These are phyloP conservation scores for Brachionus rubens DNA, from an alignment of 1,140 invertebrate genomes.

Conservation along the genomic window DNA sequence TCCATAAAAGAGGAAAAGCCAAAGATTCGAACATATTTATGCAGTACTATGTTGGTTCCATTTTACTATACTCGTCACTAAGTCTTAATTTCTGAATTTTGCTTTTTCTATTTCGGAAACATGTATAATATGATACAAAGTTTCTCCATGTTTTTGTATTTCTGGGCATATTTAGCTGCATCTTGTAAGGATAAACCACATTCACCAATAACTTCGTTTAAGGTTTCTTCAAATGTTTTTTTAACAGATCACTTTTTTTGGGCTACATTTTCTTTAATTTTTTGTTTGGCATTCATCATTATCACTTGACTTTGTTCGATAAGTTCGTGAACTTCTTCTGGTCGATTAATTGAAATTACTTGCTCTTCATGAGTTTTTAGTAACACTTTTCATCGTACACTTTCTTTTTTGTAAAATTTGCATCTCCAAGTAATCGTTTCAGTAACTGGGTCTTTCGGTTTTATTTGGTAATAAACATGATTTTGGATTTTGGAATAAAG, in stretches of 20 bases:
- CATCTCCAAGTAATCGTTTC: too few relatives aligned
- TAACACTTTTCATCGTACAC: not conserved
- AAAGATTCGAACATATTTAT: too few relatives aligned
- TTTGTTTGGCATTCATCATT: constrained; percentile 4
- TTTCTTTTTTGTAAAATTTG: not conserved
- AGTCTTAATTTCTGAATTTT: too few relatives aligned
- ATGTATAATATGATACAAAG: not conserved
- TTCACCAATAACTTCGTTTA: not conserved
- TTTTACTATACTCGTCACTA: too few relatives aligned
- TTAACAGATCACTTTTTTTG: not conserved
- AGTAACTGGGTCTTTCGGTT: too few relatives aligned
- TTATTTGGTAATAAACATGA: too few relatives aligned
- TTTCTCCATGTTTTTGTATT: not conserved
- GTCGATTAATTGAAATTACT: not conserved
- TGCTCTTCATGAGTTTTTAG: not conserved
- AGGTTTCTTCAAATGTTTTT: not conserved
- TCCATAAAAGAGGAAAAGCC: too few relatives aligned
- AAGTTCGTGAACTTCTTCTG: not conserved
- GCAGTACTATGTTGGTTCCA: too few relatives aligned
- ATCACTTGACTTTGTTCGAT: not conserved
- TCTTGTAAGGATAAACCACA: not conserved
- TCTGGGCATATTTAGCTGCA: not conserved
- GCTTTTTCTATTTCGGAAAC: not conserved
- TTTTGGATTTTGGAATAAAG: too few relatives aligned
- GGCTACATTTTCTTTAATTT: not conserved